These are phyloP conservation scores for Brotula barbata DNA, from an alignment of 2,797 vertebrate genomes.

Conservation along the genomic window DNA sequence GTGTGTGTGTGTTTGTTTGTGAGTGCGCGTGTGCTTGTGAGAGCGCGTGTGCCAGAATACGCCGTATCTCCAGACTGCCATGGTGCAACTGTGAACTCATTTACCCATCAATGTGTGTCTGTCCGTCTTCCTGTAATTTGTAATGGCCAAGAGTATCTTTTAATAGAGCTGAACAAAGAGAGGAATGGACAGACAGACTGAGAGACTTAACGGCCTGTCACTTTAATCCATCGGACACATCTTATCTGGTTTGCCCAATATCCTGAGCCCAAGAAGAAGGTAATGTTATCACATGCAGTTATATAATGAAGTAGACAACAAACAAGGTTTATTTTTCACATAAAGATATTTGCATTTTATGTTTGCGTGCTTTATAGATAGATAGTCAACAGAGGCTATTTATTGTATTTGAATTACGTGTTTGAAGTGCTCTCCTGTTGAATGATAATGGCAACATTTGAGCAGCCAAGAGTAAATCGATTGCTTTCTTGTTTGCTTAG, in stretches of 20 bases:
- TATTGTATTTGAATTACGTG: not conserved
- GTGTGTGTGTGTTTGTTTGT: constrained; percentile 1
- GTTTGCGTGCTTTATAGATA: not conserved
- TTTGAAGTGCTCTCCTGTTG: not conserved
- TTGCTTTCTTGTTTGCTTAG: not conserved
- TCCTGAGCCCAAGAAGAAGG: constrained; percentile 63
- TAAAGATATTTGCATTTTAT: not conserved
- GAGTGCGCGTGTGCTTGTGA: not conserved
- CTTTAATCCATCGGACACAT: constrained; percentile 64
- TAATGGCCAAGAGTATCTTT: constrained; percentile 55
- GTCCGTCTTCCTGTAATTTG: constrained; percentile 30
- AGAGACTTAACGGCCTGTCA: constrained; percentile 58
- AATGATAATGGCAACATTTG: not conserved
- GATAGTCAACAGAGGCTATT: not conserved
- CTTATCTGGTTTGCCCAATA: constrained; percentile 68
- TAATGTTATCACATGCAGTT: constrained; percentile 60
- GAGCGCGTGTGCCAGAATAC: constrained; percentile 17
- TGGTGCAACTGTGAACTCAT: constrained; percentile 35
- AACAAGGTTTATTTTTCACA: constrained; percentile 30
- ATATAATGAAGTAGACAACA: constrained; percentile 53
- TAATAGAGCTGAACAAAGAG: constrained; percentile 61
- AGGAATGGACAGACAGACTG: constrained; percentile 43
- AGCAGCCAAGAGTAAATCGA: not conserved
- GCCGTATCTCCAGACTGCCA: constrained; percentile 26
- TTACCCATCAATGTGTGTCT: constrained; percentile 54